Evolutionary conservation across 1,140 invertebrate species (phyloP).

Genomic region (Lerema accius): DNA sequence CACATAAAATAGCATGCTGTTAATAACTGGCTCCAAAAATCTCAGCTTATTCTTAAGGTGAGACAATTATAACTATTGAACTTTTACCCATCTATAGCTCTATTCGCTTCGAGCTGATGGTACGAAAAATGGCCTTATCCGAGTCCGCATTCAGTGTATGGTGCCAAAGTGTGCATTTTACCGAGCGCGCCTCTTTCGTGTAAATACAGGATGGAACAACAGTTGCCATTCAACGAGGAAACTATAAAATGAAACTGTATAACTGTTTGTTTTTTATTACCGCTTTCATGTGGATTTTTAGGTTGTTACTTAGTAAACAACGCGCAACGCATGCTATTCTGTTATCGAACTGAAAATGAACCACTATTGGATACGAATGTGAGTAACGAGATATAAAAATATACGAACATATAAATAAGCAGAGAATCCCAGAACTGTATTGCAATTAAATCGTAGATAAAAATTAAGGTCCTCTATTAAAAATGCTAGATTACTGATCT

Average conservation of each 20-base stretch:
- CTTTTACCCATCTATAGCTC: too few relatives aligned
- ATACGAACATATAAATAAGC: too few relatives aligned
- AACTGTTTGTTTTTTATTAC: constrained; percentile 62
- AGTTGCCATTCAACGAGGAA: constrained; percentile 34
- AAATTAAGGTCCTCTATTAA: too few relatives aligned
- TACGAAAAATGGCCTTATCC: not conserved
- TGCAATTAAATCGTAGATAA: too few relatives aligned
- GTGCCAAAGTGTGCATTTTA: constrained; percentile 60
- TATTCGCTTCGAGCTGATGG: not conserved
- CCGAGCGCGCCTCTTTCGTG: constrained; percentile 56
- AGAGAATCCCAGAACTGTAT: too few relatives aligned
- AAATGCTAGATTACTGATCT: too few relatives aligned
- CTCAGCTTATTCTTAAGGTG: too few relatives aligned
- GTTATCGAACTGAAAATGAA: not conserved
- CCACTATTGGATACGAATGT: not conserved
- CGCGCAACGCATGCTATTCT: constrained; percentile 21
- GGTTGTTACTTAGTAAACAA: constrained; percentile 8
- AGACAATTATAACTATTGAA: too few relatives aligned
- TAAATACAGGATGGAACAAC: constrained; percentile 67
- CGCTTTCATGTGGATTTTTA: constrained; percentile 46
- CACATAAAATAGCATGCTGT: too few relatives aligned
- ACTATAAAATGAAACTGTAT: constrained; percentile 41
- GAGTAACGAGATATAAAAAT: too few relatives aligned
- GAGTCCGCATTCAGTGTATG: not conserved
- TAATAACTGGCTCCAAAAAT: too few relatives aligned